These are phyloP conservation scores for Oryzaephilus surinamensis DNA, from an alignment of 1,140 invertebrate species.

Conservation along the genomic window DNA sequence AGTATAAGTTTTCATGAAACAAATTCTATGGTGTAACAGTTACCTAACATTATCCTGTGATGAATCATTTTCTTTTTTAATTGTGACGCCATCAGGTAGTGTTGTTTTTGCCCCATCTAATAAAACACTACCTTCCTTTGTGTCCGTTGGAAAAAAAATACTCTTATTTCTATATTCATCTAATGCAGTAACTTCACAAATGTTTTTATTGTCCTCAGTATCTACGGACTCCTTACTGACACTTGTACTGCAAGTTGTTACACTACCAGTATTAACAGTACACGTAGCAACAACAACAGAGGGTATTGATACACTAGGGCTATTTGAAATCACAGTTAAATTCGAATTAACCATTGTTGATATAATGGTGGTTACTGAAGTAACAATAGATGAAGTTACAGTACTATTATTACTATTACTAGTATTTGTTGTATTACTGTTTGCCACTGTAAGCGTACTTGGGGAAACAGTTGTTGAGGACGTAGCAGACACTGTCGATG, in stretches of 20 bases:
- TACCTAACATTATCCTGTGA: too few species aligned
- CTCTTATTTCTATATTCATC: slow-evolving; percentile 26
- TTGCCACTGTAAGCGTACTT: slow-evolving; percentile 6
- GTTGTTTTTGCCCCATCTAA: too few species aligned
- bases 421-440: too few species aligned
- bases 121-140: slow-evolving; percentile 9
- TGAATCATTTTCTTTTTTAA: slow-evolving; percentile 11
- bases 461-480: slow-evolving; percentile 21
- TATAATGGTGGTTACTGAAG: too few species aligned
- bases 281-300: slow-evolving; percentile 22
- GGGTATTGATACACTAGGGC: slow-evolving; percentile 13
- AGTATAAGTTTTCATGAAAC: too few species aligned
- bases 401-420: too few species aligned
- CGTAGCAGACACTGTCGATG: slow-evolving; percentile 13
- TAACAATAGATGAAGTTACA: too few species aligned
- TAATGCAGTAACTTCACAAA: slow-evolving; percentile 22
- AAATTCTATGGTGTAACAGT: too few species aligned
- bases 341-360: slow-evolving; percentile 22
- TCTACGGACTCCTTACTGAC: slow-evolving; percentile 13
- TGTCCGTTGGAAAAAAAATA: slow-evolving; percentile 15
- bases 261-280: slow-evolving; percentile 27
- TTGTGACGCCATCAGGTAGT: slow-evolving; percentile 12
- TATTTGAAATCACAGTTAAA: slow-evolving; percentile 7
- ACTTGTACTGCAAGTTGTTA: slow-evolving; percentile 9
- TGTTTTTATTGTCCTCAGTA: slow-evolving; percentile 9